phyloP scores from a whole-genome alignment of 2,888 invertebrate genomes.

The Tanaodytes sp. region DNA sequence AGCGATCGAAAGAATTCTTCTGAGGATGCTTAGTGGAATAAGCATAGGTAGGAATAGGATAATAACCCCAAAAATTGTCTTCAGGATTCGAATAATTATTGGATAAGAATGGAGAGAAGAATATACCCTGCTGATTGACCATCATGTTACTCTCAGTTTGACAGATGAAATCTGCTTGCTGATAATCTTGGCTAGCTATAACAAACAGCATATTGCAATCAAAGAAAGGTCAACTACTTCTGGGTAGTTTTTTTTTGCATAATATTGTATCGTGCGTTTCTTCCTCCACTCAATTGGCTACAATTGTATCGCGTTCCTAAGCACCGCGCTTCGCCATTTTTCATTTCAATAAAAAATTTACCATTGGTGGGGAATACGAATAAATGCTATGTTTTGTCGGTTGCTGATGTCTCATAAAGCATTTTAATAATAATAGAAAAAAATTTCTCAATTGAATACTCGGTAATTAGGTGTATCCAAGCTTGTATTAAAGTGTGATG shows the following conservation, averaged over 20 bases:
- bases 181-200: constrained; percentile 71
- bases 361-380: no score
- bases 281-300: constrained; percentile 24
- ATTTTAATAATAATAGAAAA: no score
- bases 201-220: constrained; percentile 72
- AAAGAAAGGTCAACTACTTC: constrained; percentile 57
- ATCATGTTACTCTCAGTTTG: constrained; percentile 66
- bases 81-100: constrained; percentile 60
- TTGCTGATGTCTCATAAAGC: no score
- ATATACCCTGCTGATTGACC: constrained; percentile 67
- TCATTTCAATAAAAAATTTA: constrained; percentile 13
- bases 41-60: constrained; percentile 55
- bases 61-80: constrained; percentile 62
- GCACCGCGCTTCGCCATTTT: constrained; percentile 49
- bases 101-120: constrained; percentile 62
- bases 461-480: no score
- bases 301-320: constrained; percentile 6
- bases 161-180: constrained; percentile 67
- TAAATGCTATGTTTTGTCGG: no score
- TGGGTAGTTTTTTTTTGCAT: constrained; percentile 19
- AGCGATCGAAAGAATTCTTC: constrained; percentile 53
- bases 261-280: constrained; percentile 34
- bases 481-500: no score
- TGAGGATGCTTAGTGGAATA: constrained; percentile 28
- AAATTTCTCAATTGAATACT: no score